A percentile compares a stretch with the other conserved stretches of the same genome.
Evolutionary conservation across 1,140 invertebrate genomes (phyloP).

Genomic region (Papilio aristodemus): DNA sequence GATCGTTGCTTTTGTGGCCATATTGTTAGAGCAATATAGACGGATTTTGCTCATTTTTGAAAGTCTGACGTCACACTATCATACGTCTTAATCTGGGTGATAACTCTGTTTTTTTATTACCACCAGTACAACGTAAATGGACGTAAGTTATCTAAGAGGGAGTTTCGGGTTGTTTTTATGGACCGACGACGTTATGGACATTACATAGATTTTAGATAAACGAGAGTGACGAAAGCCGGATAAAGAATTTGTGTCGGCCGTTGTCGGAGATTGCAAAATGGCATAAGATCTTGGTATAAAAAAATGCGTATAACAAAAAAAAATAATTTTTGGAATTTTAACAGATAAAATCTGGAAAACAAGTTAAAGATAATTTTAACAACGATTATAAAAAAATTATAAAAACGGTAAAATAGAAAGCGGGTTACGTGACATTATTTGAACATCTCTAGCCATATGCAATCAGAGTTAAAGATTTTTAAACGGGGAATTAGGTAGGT

Average conservation of each 20-base stretch:
- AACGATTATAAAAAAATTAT: neutral
- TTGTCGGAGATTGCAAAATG: conserved; percentile 29
- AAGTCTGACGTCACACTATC: conserved; percentile 53
- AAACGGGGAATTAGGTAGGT: too few species aligned
- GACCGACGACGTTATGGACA: conserved; percentile 37
- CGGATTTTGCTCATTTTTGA: conserved; percentile 32
- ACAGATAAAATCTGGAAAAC: neutral
- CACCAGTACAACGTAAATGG: conserved; percentile 54
- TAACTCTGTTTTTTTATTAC: conserved; percentile 59
- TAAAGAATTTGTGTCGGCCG: conserved; percentile 13
- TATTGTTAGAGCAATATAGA: conserved; percentile 35
- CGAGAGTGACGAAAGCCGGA: conserved; percentile 35
- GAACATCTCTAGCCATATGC: too few species aligned
- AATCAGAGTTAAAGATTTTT: too few species aligned
- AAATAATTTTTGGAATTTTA: neutral
- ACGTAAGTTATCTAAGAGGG: conserved; percentile 47
- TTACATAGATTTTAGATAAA: conserved; percentile 41
- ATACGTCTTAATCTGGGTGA: conserved; percentile 59
- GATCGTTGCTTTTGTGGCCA: conserved; percentile 32
- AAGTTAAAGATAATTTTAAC: neutral
- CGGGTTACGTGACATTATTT: too few species aligned
- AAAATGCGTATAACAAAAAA: conserved; percentile 2
- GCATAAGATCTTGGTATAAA: conserved; percentile 1
- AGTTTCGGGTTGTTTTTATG: conserved; percentile 43
- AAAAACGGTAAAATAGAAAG: neutral